A percentile compares a stretch with the other conserved stretches of the same genome.
Conservation (phyloP, 2,113 vertebrate species). For the Puma concolor region DNA sequence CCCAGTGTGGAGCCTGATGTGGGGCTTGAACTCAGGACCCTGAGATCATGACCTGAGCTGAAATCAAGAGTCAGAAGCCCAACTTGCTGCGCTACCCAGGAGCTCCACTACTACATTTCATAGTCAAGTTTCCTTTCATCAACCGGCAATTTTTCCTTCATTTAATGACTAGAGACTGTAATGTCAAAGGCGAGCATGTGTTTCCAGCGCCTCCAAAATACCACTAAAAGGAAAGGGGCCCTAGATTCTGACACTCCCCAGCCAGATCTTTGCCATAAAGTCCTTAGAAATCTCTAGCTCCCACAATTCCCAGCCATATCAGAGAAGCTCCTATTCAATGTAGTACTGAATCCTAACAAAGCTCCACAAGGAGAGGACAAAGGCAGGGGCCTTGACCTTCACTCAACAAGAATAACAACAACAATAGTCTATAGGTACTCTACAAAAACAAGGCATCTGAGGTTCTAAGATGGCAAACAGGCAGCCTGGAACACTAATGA, state of each 20-base stretch:
- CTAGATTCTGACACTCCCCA: background rate
- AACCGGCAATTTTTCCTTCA: background rate
- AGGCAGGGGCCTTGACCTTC: background rate
- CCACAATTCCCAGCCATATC: background rate
- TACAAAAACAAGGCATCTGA: background rate
- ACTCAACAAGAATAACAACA: background rate
- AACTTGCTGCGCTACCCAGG: too few species aligned
- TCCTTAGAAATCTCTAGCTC: background rate
- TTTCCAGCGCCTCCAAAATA: background rate
- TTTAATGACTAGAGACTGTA: background rate
- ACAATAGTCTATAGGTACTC: background rate
- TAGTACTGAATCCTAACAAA: conserved; percentile 14
- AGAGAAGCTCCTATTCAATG: background rate
- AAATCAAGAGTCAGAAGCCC: too few species aligned
- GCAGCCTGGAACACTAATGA: background rate
- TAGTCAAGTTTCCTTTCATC: background rate
- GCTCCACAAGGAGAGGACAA: background rate
- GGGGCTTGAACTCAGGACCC: too few species aligned
- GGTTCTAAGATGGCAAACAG: background rate
- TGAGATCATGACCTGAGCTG: too few species aligned
- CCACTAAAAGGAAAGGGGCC: background rate
- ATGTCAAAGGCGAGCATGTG: background rate
- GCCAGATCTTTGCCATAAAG: background rate
- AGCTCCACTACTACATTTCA: background rate
- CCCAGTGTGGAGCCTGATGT: too few species aligned